A percentile compares a stretch with the other conserved stretches of the same genome.
Evolutionary conservation across 2,797 vertebrate species (phyloP).

Genomic region (Eulemur albifrons): DNA sequence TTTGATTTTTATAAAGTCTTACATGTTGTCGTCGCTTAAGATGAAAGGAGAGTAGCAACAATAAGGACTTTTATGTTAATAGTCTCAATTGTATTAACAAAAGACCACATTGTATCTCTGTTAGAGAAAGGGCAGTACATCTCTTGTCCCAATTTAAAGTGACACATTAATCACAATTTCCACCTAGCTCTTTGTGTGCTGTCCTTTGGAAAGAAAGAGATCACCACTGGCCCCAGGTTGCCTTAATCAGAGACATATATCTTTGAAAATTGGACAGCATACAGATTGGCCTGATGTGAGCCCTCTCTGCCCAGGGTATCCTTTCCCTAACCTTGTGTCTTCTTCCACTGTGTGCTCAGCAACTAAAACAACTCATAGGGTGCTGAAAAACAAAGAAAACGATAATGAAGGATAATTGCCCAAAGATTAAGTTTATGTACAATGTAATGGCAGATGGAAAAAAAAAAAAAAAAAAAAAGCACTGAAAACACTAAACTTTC

Average conservation of each 20-base stretch:
- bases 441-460: background rate
- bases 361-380: background rate
- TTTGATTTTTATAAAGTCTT: background rate
- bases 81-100: background rate
- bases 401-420: background rate
- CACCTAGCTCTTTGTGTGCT: background rate
- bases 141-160: conserved; percentile 39
- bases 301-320: background rate
- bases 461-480: background rate
- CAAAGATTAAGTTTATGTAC: background rate
- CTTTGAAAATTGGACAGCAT: background rate
- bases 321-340: background rate
- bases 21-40: background rate
- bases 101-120: conserved; percentile 38
- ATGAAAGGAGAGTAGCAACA: background rate
- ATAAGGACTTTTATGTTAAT: background rate
- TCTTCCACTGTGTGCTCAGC: background rate
- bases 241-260: conserved; percentile 59
- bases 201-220: conserved; percentile 54
- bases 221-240: background rate
- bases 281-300: background rate
- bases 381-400: background rate
- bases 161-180: conserved; percentile 54
- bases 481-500: background rate
- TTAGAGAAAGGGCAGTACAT: background rate